Evolutionary conservation across 2,888 invertebrate genomes (phyloP).

Genomic region (Allolobophora icterica): DNA sequence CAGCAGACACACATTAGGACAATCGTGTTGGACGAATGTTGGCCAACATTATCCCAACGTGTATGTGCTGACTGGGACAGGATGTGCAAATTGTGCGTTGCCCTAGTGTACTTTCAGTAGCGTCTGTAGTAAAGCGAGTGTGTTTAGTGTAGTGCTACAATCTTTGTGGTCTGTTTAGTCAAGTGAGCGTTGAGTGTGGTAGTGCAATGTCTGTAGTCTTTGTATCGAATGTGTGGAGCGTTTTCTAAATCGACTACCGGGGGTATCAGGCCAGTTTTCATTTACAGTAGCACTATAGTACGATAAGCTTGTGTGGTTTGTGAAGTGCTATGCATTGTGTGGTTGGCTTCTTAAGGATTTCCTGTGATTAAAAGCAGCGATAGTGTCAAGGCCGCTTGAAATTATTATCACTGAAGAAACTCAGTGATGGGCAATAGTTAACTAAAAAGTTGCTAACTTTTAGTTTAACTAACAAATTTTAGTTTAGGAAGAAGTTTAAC

Average conservation of each 20-base stretch:
- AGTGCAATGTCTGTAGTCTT: not conserved
- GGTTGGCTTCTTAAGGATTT: not conserved
- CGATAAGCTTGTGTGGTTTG: not conserved
- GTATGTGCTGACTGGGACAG: no score
- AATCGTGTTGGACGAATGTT: no score
- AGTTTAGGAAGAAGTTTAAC: no score
- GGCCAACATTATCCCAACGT: no score
- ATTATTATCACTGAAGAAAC: not conserved
- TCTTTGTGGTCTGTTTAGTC: not conserved
- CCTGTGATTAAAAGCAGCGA: not conserved
- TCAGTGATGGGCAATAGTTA: no score
- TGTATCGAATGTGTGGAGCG: not conserved
- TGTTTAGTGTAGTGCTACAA: not conserved
- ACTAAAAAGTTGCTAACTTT: no score
- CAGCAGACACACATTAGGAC: no score
- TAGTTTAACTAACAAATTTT: no score
- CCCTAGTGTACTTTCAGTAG: no score
- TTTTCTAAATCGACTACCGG: no score
- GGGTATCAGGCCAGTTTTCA: not conserved
- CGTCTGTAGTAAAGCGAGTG: not conserved
- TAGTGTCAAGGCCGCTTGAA: no score
- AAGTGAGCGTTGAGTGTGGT: not conserved
- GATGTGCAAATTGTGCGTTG: no score
- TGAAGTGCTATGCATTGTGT: not conserved
- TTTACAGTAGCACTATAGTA: not conserved